phyloP scores from a whole-genome alignment of 1,140 invertebrate genomes.

The Drosophila subpulchrella region DNA sequence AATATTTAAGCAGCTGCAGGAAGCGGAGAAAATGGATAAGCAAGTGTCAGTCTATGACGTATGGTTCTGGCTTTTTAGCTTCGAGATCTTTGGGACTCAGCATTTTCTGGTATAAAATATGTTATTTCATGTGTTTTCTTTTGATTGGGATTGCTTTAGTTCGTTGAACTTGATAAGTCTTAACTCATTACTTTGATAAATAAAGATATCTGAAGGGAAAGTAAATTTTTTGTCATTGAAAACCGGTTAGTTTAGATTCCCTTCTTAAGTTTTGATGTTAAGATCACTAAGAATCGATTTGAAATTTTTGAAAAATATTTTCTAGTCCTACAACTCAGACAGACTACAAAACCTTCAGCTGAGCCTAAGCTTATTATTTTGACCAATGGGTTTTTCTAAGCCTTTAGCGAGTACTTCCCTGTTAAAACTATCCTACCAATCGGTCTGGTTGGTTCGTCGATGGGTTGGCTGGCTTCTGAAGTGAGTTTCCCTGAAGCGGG shows the following conservation, averaged over 20 bases:
- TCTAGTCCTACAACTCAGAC: too few species aligned
- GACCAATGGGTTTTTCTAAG: not conserved
- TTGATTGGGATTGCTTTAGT: too few species aligned
- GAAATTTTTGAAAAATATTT: too few species aligned
- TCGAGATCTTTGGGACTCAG: not conserved
- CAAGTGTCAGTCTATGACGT: slow-evolving; percentile 3
- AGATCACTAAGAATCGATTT: too few species aligned
- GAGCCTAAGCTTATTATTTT: too few species aligned
- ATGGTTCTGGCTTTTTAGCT: not conserved
- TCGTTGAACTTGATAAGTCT: not conserved
- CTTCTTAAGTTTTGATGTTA: too few species aligned
- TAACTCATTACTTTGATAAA: too few species aligned
- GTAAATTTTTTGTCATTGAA: too few species aligned
- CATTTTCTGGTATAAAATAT: not conserved
- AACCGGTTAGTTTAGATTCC: too few species aligned
- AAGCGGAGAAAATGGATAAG: not conserved
- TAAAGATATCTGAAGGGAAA: too few species aligned
- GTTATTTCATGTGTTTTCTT: too few species aligned
- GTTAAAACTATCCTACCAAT: slow-evolving; percentile 8
- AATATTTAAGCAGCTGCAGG: slow-evolving; percentile 68
- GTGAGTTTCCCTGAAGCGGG: slow-evolving; percentile 25
- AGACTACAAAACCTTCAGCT: too few species aligned
- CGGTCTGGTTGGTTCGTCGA: slow-evolving; percentile 14
- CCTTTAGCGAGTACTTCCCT: not conserved
- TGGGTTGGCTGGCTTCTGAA: slow-evolving; percentile 46